Percentiles rank a stretch among this genome's conserved stretches.
Conservation (phyloP, 1,140 invertebrate genomes). For the Rhyacophila brunnea region DNA sequence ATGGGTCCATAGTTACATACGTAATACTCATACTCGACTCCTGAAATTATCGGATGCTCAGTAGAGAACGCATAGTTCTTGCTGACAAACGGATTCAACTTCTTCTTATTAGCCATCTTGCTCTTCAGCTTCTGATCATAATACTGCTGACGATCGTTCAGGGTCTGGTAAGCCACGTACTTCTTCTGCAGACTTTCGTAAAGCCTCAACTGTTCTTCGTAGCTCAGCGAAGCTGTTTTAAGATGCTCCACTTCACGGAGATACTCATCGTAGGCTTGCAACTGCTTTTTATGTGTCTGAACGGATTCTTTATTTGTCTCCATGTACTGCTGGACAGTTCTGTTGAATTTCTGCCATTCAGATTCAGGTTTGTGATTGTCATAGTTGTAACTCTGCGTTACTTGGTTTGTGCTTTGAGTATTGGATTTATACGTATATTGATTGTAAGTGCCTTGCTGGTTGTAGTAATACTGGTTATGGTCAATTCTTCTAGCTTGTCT, state of each 20-base stretch:
- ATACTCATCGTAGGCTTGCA: constrained; percentile 25
- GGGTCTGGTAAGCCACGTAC: constrained; percentile 11
- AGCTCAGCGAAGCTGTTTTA: background rate
- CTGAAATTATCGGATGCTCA: constrained; percentile 12
- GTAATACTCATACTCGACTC: constrained; percentile 30
- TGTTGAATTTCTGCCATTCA: constrained; percentile 38
- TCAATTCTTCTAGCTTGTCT: constrained; percentile 25
- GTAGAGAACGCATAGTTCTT: constrained; percentile 18
- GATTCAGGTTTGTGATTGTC: background rate
- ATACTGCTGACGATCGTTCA: constrained; percentile 19
- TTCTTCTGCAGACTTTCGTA: constrained; percentile 23
- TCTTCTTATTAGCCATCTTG: constrained; percentile 22
- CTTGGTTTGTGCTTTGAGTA: background rate
- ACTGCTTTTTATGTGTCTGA: constrained; percentile 10
- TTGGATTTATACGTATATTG: background rate
- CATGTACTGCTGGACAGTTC: constrained; percentile 30
- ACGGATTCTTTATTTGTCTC: constrained; percentile 11
- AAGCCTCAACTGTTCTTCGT: constrained; percentile 5
- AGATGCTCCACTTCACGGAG: constrained; percentile 9
- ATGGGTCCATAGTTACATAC: constrained; percentile 51
- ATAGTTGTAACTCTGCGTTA: background rate
- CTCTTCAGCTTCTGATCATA: constrained; percentile 21
- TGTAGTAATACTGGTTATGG: background rate
- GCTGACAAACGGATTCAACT: constrained; percentile 25
- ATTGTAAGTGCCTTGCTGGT: constrained; percentile 8